phyloP scores from a whole-genome alignment of 2,113 vertebrate genomes.

The Entelurus aequoreus region DNA sequence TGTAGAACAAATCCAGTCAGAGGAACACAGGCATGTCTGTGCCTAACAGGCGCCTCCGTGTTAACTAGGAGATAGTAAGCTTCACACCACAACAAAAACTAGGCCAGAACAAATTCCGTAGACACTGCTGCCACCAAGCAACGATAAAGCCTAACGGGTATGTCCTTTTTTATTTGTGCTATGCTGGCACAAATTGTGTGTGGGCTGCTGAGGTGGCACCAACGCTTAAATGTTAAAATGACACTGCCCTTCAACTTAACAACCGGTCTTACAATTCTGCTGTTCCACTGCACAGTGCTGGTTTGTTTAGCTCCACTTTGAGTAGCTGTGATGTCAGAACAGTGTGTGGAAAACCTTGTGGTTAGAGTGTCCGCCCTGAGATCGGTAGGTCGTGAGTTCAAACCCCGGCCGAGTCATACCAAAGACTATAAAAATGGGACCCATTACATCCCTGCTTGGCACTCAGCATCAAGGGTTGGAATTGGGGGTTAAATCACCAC shows the following conservation, averaged over 20 bases:
- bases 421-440: too few relatives aligned
- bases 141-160: slow-evolving; percentile 1
- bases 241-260: neutral
- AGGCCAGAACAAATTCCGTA: slow-evolving; percentile 34
- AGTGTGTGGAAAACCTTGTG: too few relatives aligned
- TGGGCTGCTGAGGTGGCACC: neutral
- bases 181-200: neutral
- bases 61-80: slow-evolving; percentile 13
- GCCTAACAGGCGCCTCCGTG: slow-evolving; percentile 8
- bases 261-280: slow-evolving; percentile 1
- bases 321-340: too few relatives aligned
- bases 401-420: too few relatives aligned
- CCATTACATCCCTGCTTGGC: too few relatives aligned
- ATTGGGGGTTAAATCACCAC: too few relatives aligned
- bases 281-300: too few relatives aligned
- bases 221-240: neutral
- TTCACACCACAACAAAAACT: slow-evolving; percentile 29
- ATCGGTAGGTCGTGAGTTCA: too few relatives aligned
- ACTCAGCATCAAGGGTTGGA: too few relatives aligned
- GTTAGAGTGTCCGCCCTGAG: too few relatives aligned
- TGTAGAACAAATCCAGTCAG: slow-evolving; percentile 20
- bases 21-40: slow-evolving; percentile 23
- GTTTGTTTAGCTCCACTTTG: too few relatives aligned
- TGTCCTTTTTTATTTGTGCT: slow-evolving; percentile 3
- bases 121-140: slow-evolving; percentile 16